Evolutionary conservation across 2,888 invertebrate genomes (phyloP), one percentile per base, ranked within the genome.

Genomic region (Xylocampa areola): DNA sequence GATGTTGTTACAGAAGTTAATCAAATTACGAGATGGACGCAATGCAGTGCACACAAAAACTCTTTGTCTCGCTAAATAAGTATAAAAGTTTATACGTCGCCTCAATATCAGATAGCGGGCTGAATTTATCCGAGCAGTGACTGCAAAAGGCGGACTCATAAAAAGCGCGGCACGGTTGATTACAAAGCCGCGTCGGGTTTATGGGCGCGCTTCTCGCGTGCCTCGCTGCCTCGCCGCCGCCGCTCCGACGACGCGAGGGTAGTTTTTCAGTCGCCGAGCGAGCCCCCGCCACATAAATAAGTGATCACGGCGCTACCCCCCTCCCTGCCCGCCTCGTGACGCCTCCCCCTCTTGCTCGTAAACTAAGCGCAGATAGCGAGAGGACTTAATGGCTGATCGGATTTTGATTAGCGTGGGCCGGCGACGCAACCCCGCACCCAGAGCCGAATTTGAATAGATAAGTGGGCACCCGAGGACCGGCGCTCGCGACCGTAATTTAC

Each of bases 321-420:
- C 79, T 48, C 58, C 79, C 68, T 69, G 73, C 62, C 80, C 68
- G 77, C 72, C 76, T 69, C 70, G 60, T 68, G 68, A 68, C 75
- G 72, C 81, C 83, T 80, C 87, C 87, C 90, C 92, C 83, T 81
- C 87, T 41, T 61, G 88, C 90, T 92, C 93, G 93, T 94, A 92
- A 93, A 92, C 92, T 91, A 90, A 91, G 92, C 90, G 84, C 87
- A 92, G 92, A 94, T 93, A 93, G 92, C 92, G 89, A 88, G 89
- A 92, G 91, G 90, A 92, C 92, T 91, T 94, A 94, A 94, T 94
- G 92, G 93, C 93, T 93, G 93, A 94, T 94, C 93, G 93, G 93
- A 92, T 93, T 94, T 93, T 93, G 93, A 94, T 93, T 92, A 94
- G 92, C 94, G 90, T 84, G 87, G 93, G 89, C 91, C 91, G 89